Percentiles rank a stretch among this genome's conserved stretches.
phyloP scores from a whole-genome alignment of 1,140 invertebrate species.

The Drosophila neocordata region DNA sequence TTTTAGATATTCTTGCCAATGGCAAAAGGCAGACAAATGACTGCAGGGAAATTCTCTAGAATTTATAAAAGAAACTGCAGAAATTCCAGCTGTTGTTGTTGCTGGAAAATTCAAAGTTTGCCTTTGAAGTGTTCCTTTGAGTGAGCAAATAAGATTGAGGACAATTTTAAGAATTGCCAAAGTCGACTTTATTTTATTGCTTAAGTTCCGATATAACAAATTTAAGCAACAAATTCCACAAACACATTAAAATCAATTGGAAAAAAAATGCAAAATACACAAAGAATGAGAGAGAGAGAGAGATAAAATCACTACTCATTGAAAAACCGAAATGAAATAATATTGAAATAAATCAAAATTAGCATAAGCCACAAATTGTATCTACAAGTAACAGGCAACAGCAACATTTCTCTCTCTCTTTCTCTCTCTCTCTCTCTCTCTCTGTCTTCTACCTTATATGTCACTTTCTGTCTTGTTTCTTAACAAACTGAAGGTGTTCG shows the following conservation, averaged over 20 bases:
- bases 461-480: conserved; percentile 32
- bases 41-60: conserved; percentile 1
- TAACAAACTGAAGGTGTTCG: conserved; percentile 11
- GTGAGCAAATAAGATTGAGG: not conserved
- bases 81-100: not conserved
- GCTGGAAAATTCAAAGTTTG: conserved; percentile 1
- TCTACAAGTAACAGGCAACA: conserved; percentile 1
- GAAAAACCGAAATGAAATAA: conserved; percentile 56
- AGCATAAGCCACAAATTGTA: conserved; percentile 55
- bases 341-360: conserved; percentile 75
- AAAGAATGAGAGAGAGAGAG: not conserved
- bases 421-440: not conserved
- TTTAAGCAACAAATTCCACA: not conserved
- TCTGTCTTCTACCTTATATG: conserved; percentile 28
- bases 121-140: not conserved
- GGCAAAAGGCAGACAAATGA: not conserved
- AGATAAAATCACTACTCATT: conserved; percentile 35
- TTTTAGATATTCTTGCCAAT: conserved; percentile 1
- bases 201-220: not conserved
- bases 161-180: not conserved
- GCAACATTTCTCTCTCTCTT: not conserved
- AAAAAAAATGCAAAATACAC: not conserved
- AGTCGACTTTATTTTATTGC: not conserved
- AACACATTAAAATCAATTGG: not conserved
- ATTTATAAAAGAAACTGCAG: conserved; percentile 1